Evolutionary conservation across 2,113 vertebrate genomes (phyloP).

Genomic region (Neolamprologus ventralis): DNA sequence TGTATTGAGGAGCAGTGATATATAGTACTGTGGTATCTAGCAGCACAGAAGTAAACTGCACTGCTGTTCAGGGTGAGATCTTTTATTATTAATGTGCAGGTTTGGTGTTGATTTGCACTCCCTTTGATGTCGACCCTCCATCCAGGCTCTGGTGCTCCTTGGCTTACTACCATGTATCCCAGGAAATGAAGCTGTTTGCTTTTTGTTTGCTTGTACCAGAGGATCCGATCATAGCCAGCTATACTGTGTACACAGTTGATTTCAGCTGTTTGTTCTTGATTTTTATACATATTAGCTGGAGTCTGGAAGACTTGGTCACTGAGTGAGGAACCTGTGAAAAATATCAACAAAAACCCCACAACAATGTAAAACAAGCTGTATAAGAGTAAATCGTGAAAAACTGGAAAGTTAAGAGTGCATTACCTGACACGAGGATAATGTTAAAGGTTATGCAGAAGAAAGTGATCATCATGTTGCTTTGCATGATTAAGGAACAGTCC

Average conservation of each 20-base stretch:
- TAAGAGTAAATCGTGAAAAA: not conserved
- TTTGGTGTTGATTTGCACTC: not conserved
- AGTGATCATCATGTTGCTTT: not conserved
- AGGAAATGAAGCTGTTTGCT: not conserved
- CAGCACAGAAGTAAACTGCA: slow-evolving; percentile 25
- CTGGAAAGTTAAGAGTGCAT: rapidly evolving
- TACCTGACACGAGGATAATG: not conserved
- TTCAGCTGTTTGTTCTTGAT: not conserved
- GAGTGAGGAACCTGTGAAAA: not conserved
- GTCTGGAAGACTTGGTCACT: not conserved
- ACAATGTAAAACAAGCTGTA: not conserved
- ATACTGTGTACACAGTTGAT: rapidly evolving
- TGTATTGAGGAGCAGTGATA: not conserved
- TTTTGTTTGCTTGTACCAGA: not conserved
- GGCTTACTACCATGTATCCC: not conserved
- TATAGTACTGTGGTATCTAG: not conserved
- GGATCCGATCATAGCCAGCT: not conserved
- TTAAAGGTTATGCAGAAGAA: not conserved
- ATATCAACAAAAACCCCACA: rapidly evolving
- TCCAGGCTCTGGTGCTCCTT: not conserved
- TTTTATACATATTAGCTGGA: not conserved
- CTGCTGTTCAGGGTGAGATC: not conserved
- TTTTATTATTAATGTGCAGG: not conserved
- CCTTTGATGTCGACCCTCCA: not conserved
- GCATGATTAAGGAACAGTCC: not conserved